A percentile compares a stretch with the other conserved stretches of the same genome.
Evolutionary conservation across 2,113 vertebrate genomes (phyloP).

Genomic region (Piaya cayana): DNA sequence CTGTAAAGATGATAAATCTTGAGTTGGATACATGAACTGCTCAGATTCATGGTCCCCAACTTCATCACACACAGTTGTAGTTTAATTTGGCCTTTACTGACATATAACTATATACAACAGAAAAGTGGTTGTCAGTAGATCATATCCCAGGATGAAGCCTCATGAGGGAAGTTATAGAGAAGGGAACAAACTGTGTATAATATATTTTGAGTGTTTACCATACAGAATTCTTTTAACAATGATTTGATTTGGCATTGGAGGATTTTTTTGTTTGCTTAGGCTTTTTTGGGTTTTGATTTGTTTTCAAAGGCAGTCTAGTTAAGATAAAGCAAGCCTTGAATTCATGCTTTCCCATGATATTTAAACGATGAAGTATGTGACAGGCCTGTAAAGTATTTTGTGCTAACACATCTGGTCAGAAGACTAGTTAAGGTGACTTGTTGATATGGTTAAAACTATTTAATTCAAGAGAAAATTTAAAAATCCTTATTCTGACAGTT

Average conservation of each 20-base stretch:
- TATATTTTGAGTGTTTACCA: neutral
- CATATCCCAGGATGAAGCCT: neutral
- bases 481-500: neutral
- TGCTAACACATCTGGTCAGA: neutral
- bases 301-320: neutral
- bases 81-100: constrained; percentile 16
- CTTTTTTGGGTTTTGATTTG: neutral
- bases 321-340: neutral
- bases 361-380: neutral
- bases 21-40: neutral
- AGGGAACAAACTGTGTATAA: neutral
- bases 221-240: neutral
- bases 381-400: neutral
- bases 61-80: neutral
- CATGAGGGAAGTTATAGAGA: neutral
- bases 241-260: neutral
- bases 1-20: constrained; percentile 37
- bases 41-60: neutral
- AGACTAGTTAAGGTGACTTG: neutral
- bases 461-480: neutral
- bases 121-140: neutral
- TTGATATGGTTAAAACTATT: neutral
- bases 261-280: neutral
- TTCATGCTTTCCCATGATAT: neutral
- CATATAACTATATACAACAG: neutral